phyloP scores from a whole-genome alignment of 2,113 vertebrate genomes.

The Mobula birostris region DNA sequence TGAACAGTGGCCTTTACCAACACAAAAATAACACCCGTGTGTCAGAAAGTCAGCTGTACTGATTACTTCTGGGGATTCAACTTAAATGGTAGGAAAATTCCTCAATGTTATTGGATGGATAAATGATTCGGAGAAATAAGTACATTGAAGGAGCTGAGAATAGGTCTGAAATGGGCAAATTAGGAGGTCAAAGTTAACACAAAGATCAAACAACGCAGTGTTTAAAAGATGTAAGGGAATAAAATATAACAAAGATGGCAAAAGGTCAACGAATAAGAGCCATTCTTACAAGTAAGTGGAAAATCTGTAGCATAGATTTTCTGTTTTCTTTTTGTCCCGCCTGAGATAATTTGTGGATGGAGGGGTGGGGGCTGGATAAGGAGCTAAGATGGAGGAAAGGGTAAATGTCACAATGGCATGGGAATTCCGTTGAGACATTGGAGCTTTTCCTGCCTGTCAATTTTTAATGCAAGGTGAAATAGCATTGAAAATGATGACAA shows the following conservation, averaged over 20 bases:
- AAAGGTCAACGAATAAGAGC: background rate
- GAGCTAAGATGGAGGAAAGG: background rate
- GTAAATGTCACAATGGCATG: background rate
- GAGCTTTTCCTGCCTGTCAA: background rate
- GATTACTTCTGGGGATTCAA: conserved; percentile 21
- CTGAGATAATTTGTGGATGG: background rate
- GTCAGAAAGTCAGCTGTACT: background rate
- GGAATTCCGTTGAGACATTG: background rate
- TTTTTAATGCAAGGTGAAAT: background rate
- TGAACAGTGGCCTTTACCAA: background rate
- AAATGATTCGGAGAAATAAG: background rate
- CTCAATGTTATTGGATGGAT: background rate
- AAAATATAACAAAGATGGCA: background rate
- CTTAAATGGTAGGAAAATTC: conserved; percentile 17
- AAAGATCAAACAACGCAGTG: background rate
- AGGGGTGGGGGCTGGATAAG: background rate
- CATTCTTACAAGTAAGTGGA: background rate
- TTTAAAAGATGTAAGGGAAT: background rate
- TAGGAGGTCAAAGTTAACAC: background rate
- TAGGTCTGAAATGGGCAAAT: background rate
- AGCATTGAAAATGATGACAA: background rate
- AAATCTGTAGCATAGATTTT: background rate
- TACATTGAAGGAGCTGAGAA: background rate
- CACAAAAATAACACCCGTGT: background rate
- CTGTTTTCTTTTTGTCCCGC: background rate